Percentiles rank a stretch among this genome's conserved stretches.
Evolutionary conservation across 2,888 invertebrate species (phyloP).

Genomic region (Panopea generosa): DNA sequence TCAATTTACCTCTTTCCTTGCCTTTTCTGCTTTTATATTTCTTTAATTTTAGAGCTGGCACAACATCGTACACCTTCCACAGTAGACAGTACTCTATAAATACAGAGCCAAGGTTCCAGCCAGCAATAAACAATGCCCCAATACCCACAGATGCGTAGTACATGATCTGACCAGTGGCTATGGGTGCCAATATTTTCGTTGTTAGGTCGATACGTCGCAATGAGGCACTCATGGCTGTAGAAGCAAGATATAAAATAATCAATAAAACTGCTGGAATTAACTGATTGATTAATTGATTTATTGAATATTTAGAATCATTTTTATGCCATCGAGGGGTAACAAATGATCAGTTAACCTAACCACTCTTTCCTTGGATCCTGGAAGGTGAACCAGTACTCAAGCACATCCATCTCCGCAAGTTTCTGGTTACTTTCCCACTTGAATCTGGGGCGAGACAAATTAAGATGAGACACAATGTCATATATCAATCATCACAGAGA

Average conservation of each 20-base stretch:
- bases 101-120: slow-evolving; percentile 86
- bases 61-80: slow-evolving; percentile 84
- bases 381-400: no score
- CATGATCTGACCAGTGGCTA: slow-evolving; percentile 86
- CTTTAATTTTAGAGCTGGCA: slow-evolving; percentile 84
- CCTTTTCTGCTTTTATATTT: slow-evolving; percentile 54
- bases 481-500: no score
- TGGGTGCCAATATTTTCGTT: slow-evolving; percentile 86
- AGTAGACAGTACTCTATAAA: slow-evolving; percentile 86
- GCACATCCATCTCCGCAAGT: no score
- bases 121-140: slow-evolving; percentile 83
- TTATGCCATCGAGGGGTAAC: no score
- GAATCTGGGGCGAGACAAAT: no score
- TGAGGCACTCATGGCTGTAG: slow-evolving; percentile 86
- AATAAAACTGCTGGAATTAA: no score
- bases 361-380: no score
- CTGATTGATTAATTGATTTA: no score
- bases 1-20: slow-evolving; percentile 53
- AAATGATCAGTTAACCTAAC: no score
- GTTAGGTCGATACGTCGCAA: slow-evolving; percentile 86
- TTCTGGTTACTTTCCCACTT: no score
- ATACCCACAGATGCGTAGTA: slow-evolving; percentile 74
- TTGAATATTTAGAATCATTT: no score
- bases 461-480: no score
- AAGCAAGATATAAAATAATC: not conserved